These are phyloP conservation scores for Anastrepha obliqua DNA, from an alignment of 1,140 invertebrate species.

Conservation along the genomic window DNA sequence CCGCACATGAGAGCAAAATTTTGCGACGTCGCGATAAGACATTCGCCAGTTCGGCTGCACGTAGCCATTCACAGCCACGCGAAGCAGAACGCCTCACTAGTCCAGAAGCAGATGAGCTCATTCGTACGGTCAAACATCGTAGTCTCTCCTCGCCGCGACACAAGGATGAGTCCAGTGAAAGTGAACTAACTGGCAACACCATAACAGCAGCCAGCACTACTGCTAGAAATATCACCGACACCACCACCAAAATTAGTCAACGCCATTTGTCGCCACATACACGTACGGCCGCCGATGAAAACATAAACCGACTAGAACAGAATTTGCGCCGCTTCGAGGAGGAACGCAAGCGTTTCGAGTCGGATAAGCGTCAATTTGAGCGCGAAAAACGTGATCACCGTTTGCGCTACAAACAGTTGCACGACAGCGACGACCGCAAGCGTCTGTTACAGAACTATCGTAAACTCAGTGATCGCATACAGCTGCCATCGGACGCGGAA, in stretches of 20 bases:
- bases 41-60: constrained; percentile 63
- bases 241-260: background rate
- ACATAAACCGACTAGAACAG: constrained; percentile 66
- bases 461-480: constrained; percentile 71
- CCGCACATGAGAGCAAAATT: constrained; percentile 72
- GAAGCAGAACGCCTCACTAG: constrained; percentile 68
- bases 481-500: constrained; percentile 68
- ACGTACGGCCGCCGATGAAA: constrained; percentile 58
- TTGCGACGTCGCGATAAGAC: constrained; percentile 68
- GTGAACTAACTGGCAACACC: constrained; percentile 50
- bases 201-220: background rate
- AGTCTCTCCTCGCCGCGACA: constrained; percentile 70
- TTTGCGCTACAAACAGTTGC: constrained; percentile 67
- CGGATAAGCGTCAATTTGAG: constrained; percentile 70
- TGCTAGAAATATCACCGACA: too few species aligned
- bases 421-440: constrained; percentile 70
- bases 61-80: constrained; percentile 75
- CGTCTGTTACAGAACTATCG: constrained; percentile 68
- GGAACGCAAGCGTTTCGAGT: constrained; percentile 70
- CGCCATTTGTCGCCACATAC: background rate
- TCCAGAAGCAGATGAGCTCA: constrained; percentile 66
- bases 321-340: constrained; percentile 72
- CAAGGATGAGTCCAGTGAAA: constrained; percentile 68
- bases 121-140: constrained; percentile 63
- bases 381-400: constrained; percentile 72